Evolutionary conservation across 2,797 vertebrate genomes (phyloP), one percentile per base, ranked within the genome.

Genomic region (Mycteria americana): DNA sequence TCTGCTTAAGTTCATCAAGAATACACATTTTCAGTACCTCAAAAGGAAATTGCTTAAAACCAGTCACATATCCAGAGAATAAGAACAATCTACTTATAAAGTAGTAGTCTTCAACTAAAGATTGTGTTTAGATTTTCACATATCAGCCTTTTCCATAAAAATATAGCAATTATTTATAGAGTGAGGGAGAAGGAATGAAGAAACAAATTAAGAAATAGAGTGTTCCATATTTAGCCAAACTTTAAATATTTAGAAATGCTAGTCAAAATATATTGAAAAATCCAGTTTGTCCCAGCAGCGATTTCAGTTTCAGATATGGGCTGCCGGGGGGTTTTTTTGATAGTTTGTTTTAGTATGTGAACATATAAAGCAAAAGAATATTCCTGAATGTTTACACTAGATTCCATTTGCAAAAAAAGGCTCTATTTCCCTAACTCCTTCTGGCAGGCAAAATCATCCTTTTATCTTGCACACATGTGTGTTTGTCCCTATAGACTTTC

Each of bases 311-410:
- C 28, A 72, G 15, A 48, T 70, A 78, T 11, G 5, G 13, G 13
- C 17, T 57, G 9, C 18, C 53, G n/a, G 18, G 6, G 1, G 0
- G 0, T 7, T 45, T 41, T 56, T 60, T 41, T 27, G 6, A 73
- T 62, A 17, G 11, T 33, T 83, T 68, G 21, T 23, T 88, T 69
- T 70, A 48, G 12, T n/a, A 10, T 67, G 10, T 22, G 48, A 65
- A 64, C 9, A 45, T 41, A 79, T 6, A 73, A 74, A 54, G 25
- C 11, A 54, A 62, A 92, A 70, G 23, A 62, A 18, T 31, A 28
- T 65, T 89, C 41, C 37, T 53, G 16, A 69, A 65, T 28, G 6
- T 57, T 82, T 65, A 75, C 35, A 63, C 5, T 13, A 56, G 22
- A 65, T 25, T 56, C 13, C 28, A 41, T 23, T 35, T 76, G 23